Evolutionary conservation across 2,797 vertebrate species (phyloP).

Genomic region (Hipposideros larvatus): DNA sequence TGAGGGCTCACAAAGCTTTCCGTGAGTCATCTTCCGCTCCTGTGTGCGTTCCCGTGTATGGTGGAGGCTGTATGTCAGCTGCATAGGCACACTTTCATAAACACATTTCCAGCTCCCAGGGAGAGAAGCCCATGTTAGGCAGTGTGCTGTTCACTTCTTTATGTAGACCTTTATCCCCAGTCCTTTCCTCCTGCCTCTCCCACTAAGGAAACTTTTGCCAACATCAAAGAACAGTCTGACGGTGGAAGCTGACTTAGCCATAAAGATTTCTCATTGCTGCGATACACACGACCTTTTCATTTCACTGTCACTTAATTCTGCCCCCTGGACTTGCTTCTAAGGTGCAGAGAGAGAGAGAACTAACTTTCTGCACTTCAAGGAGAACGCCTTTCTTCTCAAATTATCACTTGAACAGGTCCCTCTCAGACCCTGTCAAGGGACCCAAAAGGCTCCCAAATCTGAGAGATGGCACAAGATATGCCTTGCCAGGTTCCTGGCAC

Average conservation of each 20-base stretch:
- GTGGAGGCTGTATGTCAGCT: background rate
- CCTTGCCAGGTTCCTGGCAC: background rate
- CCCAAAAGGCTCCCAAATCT: background rate
- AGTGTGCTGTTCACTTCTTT: background rate
- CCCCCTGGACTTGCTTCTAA: background rate
- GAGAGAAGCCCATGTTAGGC: slow-evolving; percentile 21
- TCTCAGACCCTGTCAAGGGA: background rate
- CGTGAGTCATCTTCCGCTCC: background rate
- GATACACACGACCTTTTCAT: background rate
- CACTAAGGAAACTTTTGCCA: slow-evolving; percentile 36
- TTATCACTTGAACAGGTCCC: background rate
- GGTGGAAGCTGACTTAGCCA: background rate
- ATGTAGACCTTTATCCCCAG: background rate
- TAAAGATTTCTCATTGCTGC: background rate
- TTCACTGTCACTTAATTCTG: slow-evolving; percentile 50
- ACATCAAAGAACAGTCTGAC: slow-evolving; percentile 47
- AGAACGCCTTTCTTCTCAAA: slow-evolving; percentile 56
- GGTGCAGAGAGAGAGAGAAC: slow-evolving; percentile 19
- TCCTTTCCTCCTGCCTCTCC: background rate
- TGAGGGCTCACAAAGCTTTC: background rate
- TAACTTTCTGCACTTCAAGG: slow-evolving; percentile 24
- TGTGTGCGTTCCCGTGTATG: background rate
- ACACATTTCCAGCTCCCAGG: background rate
- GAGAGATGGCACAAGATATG: background rate
- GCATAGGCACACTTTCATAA: background rate